Percentiles rank a stretch among this genome's conserved stretches.
Conservation (phyloP, 35 echinoderm and acorn worm genomes). For the Nesometra sesokonis region DNA sequence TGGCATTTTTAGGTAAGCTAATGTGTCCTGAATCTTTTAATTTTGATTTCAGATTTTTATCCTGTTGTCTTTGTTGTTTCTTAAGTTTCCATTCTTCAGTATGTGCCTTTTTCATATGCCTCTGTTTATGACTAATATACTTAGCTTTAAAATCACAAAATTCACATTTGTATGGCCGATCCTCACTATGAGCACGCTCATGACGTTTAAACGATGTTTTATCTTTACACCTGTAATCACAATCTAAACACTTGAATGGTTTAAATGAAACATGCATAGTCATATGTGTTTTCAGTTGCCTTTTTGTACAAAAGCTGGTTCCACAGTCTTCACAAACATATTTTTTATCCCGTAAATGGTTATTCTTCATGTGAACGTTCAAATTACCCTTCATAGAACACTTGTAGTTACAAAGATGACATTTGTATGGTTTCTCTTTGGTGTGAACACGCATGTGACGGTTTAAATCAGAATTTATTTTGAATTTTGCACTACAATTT, state of each 20-base stretch:
- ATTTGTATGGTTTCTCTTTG: conserved; percentile 54
- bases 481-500: conserved; percentile 51
- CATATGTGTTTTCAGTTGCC: conserved; percentile 30
- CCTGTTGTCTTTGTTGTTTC: not conserved
- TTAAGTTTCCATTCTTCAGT: not conserved
- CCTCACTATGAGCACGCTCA: conserved; percentile 39
- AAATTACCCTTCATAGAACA: conserved; percentile 36
- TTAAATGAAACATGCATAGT: conserved; percentile 9
- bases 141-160: conserved; percentile 40
- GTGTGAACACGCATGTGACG: conserved; percentile 53
- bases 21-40: not conserved
- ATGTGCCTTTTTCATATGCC: conserved; percentile 60
- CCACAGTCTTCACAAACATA: conserved; percentile 51
- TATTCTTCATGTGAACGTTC: conserved; percentile 43
- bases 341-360: conserved; percentile 31
- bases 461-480: conserved; percentile 49
- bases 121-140: conserved; percentile 8
- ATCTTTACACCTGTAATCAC: conserved; percentile 25
- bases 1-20: not conserved
- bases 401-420: conserved; percentile 36
- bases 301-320: conserved; percentile 32
- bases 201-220: conserved; percentile 26
- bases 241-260: conserved; percentile 46
- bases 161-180: conserved; percentile 24
- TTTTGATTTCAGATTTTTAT: not conserved